Evolutionary conservation across 2,113 vertebrate species (phyloP).

Genomic region (Microcebus ravelobensis): DNA sequence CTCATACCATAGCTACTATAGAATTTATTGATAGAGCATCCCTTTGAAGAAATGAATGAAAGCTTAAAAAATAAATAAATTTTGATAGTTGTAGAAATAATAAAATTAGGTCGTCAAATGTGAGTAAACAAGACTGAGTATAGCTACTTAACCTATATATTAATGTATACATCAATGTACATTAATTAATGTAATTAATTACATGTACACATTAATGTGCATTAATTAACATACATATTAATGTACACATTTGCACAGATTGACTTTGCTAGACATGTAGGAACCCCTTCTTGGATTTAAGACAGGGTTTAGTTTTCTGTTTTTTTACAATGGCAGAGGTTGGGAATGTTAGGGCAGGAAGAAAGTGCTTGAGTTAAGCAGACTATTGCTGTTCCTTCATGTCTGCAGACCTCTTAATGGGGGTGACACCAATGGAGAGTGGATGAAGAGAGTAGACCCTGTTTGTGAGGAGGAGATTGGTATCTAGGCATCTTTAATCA

Average conservation of each 20-base stretch:
- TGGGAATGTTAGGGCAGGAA: background rate
- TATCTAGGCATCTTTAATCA: background rate
- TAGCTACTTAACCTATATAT: background rate
- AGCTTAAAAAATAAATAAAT: background rate
- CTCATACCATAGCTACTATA: slow-evolving; percentile 21
- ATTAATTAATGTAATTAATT: no score
- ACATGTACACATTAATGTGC: no score
- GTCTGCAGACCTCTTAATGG: background rate
- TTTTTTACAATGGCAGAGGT: background rate
- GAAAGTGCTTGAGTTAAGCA: background rate
- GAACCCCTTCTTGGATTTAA: background rate
- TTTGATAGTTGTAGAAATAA: slow-evolving; percentile 75
- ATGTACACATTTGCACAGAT: background rate
- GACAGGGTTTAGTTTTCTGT: background rate
- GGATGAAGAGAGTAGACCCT: background rate
- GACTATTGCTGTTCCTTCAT: background rate
- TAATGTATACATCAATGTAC: no score
- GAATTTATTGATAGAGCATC: slow-evolving; percentile 40
- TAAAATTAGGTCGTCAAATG: slow-evolving; percentile 52
- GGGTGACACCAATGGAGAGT: background rate
- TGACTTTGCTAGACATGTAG: background rate
- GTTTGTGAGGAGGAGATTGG: background rate
- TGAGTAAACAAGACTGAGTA: background rate
- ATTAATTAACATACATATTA: background rate
- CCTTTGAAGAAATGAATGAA: background rate